Evolutionary conservation across 1,140 invertebrate species (phyloP), one percentile per base, ranked within the genome.

Genomic region (Tetragonula clypearis): DNA sequence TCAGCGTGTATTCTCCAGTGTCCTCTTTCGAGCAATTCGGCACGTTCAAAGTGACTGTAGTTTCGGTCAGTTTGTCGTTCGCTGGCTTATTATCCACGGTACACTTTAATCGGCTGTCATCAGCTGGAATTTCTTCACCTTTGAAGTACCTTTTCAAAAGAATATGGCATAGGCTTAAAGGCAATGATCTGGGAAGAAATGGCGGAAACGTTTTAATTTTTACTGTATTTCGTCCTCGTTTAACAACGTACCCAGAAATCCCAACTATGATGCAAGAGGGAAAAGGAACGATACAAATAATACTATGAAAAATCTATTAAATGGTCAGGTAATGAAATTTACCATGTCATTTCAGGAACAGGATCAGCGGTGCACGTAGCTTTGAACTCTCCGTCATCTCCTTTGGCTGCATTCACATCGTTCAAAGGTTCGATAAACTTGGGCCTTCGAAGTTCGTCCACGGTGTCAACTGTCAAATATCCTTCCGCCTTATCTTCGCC

Each of bases 301-400:
- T 26, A 66, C 26, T n/a, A 66, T 5, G 26, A 30, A 26, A 15
- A 26, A 66, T 17, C 14, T 66, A 15, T 9, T 66, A 66, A 14
- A 58, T n/a, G n/a, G n/a, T 4, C n/a, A 79, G 69, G 69, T 55
- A 55, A 84, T 1, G 23, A n/a, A 30, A 65, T n/a, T n/a, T 94
- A 96, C 96, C 96, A 97, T 88, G 91, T 95, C 11, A 96, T 90
- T 49, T 96, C 95, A 23, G 96, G 96, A 78, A 96, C 93, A 0
- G 98, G 98, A 95, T 98, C 97, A 30, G 97, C 98, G 68, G 97
- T 97, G 79, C 99, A 96, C 41, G 97, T 96, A 26, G 97, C 97
- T 56, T 96, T 96, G 85, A 99, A 96, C n/a, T 96, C 96, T 4
- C 97, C 97, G 3, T 96, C 95, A 78, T 97, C 96, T 75, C 97